Evolutionary conservation across 2,888 invertebrate genomes (phyloP).

Genomic region (Diarsia mendica): DNA sequence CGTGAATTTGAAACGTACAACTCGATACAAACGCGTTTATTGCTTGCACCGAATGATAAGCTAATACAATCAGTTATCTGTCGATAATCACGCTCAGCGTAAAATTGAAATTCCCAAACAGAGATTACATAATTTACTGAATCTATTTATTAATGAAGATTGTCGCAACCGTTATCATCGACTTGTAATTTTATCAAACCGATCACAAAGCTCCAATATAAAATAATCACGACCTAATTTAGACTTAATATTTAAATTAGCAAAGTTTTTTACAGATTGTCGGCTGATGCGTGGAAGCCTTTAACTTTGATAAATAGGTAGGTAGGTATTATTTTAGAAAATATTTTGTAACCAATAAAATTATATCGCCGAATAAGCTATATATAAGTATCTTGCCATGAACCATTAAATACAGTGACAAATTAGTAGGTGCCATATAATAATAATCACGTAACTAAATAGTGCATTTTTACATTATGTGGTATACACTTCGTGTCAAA

Average conservation of each 20-base stretch:
- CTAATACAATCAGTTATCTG: background rate
- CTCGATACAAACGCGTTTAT: background rate
- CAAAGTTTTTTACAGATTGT: background rate
- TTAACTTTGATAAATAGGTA: background rate
- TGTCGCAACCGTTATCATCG: background rate
- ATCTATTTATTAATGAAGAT: background rate
- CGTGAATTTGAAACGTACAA: too few species aligned
- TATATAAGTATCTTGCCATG: slow-evolving; percentile 40
- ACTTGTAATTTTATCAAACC: background rate
- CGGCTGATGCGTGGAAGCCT: background rate
- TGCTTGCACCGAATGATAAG: slow-evolving; percentile 7
- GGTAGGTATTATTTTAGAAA: background rate
- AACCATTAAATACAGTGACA: slow-evolving; percentile 42
- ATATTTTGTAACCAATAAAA: slow-evolving; percentile 22
- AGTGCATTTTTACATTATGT: slow-evolving; percentile 61
- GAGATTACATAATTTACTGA: background rate
- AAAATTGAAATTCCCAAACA: slow-evolving; percentile 18
- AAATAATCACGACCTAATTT: background rate
- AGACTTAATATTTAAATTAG: background rate
- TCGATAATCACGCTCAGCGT: background rate
- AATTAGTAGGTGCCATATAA: slow-evolving; percentile 63
- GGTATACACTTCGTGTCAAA: slow-evolving; percentile 68
- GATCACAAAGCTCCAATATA: background rate
- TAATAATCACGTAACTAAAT: slow-evolving; percentile 52
- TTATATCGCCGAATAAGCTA: slow-evolving; percentile 35